phyloP scores from a whole-genome alignment of 2,797 vertebrate genomes.

The Galago senegalensis region DNA sequence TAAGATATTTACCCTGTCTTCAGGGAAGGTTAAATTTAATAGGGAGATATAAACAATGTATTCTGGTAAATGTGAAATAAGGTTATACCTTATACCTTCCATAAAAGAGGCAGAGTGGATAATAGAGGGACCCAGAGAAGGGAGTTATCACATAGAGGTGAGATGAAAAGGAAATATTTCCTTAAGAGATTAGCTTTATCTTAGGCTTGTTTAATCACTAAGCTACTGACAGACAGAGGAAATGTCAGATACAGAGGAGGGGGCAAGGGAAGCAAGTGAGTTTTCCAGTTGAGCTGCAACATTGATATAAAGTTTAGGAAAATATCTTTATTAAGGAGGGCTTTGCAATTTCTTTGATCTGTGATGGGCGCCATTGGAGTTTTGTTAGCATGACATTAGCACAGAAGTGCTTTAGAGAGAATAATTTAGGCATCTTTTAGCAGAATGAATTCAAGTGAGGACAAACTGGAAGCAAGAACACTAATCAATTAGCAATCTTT shows the following conservation, averaged over 20 bases:
- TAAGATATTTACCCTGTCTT: neutral
- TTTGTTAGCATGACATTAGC: neutral
- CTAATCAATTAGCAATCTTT: neutral
- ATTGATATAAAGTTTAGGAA: neutral
- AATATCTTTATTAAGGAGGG: neutral
- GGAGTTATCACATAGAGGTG: neutral
- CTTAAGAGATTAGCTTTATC: neutral
- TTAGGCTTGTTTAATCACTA: neutral
- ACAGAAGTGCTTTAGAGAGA: neutral
- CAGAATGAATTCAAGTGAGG: neutral
- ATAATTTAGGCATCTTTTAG: neutral
- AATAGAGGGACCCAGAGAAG: neutral
- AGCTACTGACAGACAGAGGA: neutral
- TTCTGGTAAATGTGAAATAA: slow-evolving; percentile 23
- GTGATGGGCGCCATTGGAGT: neutral
- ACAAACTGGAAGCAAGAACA: neutral
- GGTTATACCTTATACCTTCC: neutral
- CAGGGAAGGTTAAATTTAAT: slow-evolving; percentile 33
- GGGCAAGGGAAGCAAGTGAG: neutral
- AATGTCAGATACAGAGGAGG: neutral
- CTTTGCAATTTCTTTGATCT: neutral
- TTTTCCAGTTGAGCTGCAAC: neutral
- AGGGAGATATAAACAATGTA: neutral
- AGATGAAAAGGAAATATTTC: slow-evolving; percentile 3
- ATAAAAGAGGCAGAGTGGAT: neutral